These are phyloP conservation scores for Halocaridina rubra DNA, from an alignment of 2,888 invertebrate genomes.

Conservation along the genomic window DNA sequence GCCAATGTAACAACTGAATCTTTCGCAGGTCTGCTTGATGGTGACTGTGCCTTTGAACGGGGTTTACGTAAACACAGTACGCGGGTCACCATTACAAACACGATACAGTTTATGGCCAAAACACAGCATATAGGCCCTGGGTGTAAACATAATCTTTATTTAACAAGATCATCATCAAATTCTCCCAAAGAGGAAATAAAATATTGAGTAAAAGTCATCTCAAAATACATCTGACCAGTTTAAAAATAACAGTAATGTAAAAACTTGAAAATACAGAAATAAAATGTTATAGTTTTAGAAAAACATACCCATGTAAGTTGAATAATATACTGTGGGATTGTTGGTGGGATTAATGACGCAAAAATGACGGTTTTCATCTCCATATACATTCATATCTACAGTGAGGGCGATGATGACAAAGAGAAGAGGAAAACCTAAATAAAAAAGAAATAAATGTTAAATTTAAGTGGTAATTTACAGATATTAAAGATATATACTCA, in stretches of 20 bases:
- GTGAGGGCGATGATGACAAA: conserved; percentile 68
- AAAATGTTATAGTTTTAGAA: no score
- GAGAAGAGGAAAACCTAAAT: conserved; percentile 69
- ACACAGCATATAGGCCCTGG: conserved; percentile 68
- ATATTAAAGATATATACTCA: no score
- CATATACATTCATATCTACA: conserved; percentile 68
- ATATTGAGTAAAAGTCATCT: no score
- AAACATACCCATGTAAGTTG: conserved; percentile 67
- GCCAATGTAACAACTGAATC: conserved; percentile 36
- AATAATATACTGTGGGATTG: conserved; percentile 69
- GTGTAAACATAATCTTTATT: no score
- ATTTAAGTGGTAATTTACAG: no score
- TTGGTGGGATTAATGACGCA: conserved; percentile 69
- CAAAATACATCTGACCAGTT: no score
- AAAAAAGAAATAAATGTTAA: no score
- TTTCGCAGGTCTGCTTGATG: background rate
- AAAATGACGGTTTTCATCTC: conserved; percentile 66
- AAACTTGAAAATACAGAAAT: no score
- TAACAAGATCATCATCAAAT: no score
- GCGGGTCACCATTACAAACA: conserved; percentile 68
- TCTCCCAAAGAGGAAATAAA: no score
- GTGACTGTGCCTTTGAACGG: conserved; percentile 7
- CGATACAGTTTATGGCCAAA: conserved; percentile 68
- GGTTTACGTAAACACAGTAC: conserved; percentile 65
- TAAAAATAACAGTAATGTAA: no score